A percentile compares a stretch with the other conserved stretches of the same genome.
Conservation (phyloP, 2,113 vertebrate genomes). For the Cephalopterus ornatus region DNA sequence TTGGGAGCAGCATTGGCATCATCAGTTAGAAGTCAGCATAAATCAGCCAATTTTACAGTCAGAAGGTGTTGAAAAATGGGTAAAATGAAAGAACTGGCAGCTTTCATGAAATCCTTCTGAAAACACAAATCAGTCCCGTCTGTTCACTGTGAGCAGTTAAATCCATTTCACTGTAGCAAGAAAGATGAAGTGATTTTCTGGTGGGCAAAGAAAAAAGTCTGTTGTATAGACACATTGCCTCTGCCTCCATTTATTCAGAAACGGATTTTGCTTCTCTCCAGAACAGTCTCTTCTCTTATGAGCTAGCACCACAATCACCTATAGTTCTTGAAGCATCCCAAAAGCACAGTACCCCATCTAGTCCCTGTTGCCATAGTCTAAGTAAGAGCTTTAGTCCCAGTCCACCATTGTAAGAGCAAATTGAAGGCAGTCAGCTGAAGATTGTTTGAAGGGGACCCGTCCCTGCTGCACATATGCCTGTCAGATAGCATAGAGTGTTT, state of each 20-base stretch:
- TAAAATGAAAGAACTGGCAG: constrained; percentile 11
- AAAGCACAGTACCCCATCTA: not conserved
- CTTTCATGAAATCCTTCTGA: constrained; percentile 4
- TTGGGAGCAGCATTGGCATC: not conserved
- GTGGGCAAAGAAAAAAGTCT: constrained; percentile 4
- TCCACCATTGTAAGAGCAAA: not conserved
- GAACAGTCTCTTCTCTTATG: not conserved
- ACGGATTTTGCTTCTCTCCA: not conserved
- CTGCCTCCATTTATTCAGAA: not conserved
- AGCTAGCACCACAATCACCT: not conserved
- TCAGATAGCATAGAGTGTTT: not conserved
- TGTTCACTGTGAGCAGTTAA: not conserved
- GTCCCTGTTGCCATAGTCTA: not conserved
- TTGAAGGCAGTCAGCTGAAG: not conserved
- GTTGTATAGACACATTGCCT: not conserved
- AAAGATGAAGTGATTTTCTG: not conserved
- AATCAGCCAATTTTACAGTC: not conserved
- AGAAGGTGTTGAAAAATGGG: not conserved
- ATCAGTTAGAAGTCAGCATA: not conserved
- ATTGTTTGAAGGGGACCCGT: not conserved
- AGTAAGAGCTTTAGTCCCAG: not conserved
- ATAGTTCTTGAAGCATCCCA: not conserved
- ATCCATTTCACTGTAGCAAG: not conserved
- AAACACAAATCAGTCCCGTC: constrained; percentile 18
- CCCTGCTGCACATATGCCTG: not conserved